phyloP scores from a whole-genome alignment of 1,140 invertebrate species.

The Drosophila rufa region DNA sequence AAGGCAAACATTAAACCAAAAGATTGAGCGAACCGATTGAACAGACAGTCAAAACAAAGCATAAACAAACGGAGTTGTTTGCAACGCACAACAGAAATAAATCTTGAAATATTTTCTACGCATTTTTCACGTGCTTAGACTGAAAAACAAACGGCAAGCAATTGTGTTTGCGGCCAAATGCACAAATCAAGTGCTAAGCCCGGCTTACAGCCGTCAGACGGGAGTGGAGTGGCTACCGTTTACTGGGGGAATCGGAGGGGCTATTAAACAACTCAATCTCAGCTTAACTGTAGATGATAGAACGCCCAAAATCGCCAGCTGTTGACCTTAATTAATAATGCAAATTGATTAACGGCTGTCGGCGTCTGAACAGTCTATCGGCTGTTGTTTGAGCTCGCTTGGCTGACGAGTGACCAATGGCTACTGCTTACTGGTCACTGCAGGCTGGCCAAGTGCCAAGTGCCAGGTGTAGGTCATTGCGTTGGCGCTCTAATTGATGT shows the following conservation, averaged over 20 bases:
- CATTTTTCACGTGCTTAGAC: constrained; percentile 38
- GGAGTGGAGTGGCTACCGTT: constrained; percentile 17
- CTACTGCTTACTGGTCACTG: constrained; percentile 16
- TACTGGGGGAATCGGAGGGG: constrained; percentile 12
- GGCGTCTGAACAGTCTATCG: constrained; percentile 53
- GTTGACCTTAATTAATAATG: constrained; percentile 75
- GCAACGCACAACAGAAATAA: constrained; percentile 17
- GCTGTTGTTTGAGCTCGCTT: constrained; percentile 38
- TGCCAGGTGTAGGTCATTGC: constrained; percentile 75
- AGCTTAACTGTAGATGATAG: constrained; percentile 50
- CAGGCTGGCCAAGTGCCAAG: constrained; percentile 27
- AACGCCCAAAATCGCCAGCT: constrained; percentile 59
- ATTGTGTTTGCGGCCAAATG: constrained; percentile 24
- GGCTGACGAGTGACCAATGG: constrained; percentile 10
- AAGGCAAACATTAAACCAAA: constrained; percentile 50
- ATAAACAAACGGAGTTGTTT: constrained; percentile 38
- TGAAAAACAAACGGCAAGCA: constrained; percentile 4
- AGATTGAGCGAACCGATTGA: constrained; percentile 30
- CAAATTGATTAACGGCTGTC: constrained; percentile 69
- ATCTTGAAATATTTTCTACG: constrained; percentile 34
- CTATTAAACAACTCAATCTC: constrained; percentile 55
- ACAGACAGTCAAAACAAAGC: constrained; percentile 28
- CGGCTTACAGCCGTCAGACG: constrained; percentile 49
- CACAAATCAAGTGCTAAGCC: constrained; percentile 42
- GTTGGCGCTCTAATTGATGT: constrained; percentile 80